Base-by-base conservation (phyloP, 2,113 vertebrate species). In the Sciurus niger region DNA sequence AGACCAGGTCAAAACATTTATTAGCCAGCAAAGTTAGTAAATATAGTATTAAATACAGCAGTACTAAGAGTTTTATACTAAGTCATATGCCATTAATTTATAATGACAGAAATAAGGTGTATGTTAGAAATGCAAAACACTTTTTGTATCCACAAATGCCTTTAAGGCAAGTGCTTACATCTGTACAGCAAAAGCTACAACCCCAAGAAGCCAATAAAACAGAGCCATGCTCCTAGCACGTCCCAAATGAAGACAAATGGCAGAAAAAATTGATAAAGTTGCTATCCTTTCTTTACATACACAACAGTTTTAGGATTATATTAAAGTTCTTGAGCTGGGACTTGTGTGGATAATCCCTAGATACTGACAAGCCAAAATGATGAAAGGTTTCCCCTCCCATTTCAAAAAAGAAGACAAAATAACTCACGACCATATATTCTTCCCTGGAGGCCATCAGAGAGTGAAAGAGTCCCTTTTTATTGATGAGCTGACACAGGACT, bases 401-500 rank as follows among this genome's bases (percentile, higher is more conserved):
- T 96, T 88, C 74, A 77, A 94, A 93, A 93, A 77, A 73, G 60
- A 95, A 96, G 86, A 95, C 65, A 84, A 87, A 96, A 93, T 95
- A 96, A 97, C 97, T 94, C 90, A 94, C 74, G 94, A 82, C 74
- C 80, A 74, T 58, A 83, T 83, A 90, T 77, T 95, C 93, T 82
- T 96, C 95, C 95, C 95, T 85, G 73, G 97, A 95, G 97, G 97
- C 83, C 93, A 94, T 84, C 83, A 68, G 84, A 95, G 70, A 96
- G 86, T 48, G 73, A 79, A 73, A 79, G 13, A 68, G 80, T 95
- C 82, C 82, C 76, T 89, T 84, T 96, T 97, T 95, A 97, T 94
- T 95, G 92, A 97, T 98, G 96, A 88, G 84, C 96, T 97, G 94
- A 97, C 95, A 97, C n/a, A n/a, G 74, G 84, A 96, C 32, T 96